Conservation (phyloP, 2,113 vertebrate genomes). For the Pelecanus crispus region DNA sequence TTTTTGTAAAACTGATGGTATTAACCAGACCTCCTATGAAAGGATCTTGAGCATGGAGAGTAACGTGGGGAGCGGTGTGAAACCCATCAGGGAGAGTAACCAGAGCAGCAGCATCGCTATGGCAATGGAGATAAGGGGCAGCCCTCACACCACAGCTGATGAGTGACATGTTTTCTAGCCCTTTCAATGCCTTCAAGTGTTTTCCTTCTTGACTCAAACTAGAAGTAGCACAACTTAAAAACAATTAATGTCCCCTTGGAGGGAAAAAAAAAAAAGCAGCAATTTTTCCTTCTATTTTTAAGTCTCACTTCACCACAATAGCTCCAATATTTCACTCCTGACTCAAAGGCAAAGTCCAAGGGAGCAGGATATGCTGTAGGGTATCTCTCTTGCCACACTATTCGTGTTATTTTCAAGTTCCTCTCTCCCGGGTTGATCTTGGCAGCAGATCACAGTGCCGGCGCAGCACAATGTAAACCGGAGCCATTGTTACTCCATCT, state of each 20-base stretch:
- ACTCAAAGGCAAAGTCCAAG: conserved; percentile 30
- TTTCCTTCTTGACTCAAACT: conserved; percentile 13
- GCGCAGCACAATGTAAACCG: conserved; percentile 40
- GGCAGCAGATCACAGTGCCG: conserved; percentile 60
- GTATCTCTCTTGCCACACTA: conserved; percentile 65
- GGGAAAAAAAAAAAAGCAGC: neutral
- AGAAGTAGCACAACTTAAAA: neutral
- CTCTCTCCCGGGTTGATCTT: conserved; percentile 66
- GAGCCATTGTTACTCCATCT: conserved; percentile 65
- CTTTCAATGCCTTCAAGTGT: conserved; percentile 21
- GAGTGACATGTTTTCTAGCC: conserved; percentile 20
- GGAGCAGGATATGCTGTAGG: conserved; percentile 65
- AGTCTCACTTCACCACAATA: conserved; percentile 33
- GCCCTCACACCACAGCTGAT: neutral
- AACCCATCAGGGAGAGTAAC: neutral
- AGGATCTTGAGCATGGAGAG: neutral
- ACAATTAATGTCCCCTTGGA: neutral
- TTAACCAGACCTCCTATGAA: neutral
- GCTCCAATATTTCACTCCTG: conserved; percentile 47
- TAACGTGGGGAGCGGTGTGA: fast-evolving
- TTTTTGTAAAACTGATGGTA: neutral
- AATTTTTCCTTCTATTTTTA: conserved; percentile 43
- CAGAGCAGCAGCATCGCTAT: neutral
- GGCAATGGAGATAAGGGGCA: conserved; percentile 7
- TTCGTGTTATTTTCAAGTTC: conserved; percentile 64